Evolutionary conservation across 2,797 vertebrate species (phyloP).

Genomic region (Xerus rutilus): DNA sequence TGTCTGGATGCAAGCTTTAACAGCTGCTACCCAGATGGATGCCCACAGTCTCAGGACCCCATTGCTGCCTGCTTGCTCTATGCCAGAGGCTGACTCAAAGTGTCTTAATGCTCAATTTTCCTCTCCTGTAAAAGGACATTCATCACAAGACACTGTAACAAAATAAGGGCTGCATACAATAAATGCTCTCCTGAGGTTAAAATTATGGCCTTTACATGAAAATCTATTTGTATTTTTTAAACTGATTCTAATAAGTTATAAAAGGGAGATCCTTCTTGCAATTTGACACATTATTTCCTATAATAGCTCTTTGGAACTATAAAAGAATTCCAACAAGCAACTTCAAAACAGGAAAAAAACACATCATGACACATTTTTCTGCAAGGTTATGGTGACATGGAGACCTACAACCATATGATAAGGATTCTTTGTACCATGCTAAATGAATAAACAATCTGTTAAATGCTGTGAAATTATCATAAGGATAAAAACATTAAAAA

Average conservation of each 20-base stretch:
- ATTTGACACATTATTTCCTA: neutral
- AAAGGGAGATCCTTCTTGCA: neutral
- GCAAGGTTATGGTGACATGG: neutral
- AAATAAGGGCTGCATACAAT: neutral
- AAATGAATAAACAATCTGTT: slow-evolving; percentile 4
- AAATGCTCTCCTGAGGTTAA: neutral
- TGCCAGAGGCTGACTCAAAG: neutral
- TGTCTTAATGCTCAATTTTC: neutral
- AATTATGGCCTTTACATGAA: slow-evolving; percentile 1
- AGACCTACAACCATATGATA: neutral
- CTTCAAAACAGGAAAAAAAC: neutral
- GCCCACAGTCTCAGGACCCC: neutral
- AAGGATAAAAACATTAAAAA: slow-evolving; percentile 24
- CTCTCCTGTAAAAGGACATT: neutral
- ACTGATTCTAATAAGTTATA: neutral
- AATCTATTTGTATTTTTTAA: neutral
- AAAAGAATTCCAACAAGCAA: neutral
- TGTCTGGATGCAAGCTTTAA: neutral
- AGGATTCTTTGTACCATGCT: neutral
- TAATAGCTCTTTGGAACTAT: neutral
- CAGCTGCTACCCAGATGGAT: neutral
- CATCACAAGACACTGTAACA: neutral
- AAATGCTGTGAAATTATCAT: neutral
- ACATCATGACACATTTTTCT: neutral
- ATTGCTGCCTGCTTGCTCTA: neutral